A percentile compares a stretch with the other conserved stretches of the same genome.
Conservation (phyloP, 2,797 vertebrate genomes). For the Australoheros facetus region DNA sequence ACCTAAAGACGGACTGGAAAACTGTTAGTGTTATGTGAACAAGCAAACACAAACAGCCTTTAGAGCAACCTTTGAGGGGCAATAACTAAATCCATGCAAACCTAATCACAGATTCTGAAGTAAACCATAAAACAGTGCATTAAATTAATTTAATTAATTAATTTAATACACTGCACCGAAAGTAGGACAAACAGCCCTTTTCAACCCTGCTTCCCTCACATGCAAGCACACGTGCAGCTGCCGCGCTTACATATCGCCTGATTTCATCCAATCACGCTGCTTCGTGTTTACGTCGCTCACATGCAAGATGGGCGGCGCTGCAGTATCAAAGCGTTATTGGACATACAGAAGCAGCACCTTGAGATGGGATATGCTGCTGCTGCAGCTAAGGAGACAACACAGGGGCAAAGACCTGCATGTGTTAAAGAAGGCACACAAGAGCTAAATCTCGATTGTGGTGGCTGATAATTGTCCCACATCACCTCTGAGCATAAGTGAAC, state of each 20-base stretch:
- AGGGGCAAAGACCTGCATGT: neutral
- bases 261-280: neutral
- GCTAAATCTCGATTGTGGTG: neutral
- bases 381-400: neutral
- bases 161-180: neutral
- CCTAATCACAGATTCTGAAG: neutral
- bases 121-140: no score
- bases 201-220: constrained; percentile 20
- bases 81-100: neutral
- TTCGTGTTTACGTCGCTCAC: neutral
- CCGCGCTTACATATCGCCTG: neutral
- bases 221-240: constrained; percentile 49
- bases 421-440: neutral
- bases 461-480: neutral
- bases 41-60: neutral
- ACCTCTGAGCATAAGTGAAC: neutral
- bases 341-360: neutral
- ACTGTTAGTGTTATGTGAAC: neutral
- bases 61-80: neutral
- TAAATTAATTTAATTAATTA: no score
- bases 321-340: neutral
- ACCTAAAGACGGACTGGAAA: neutral
- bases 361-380: neutral
- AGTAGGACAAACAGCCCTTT: neutral
- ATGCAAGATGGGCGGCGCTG: neutral